Evolutionary conservation across 2,888 invertebrate species (phyloP).

Genomic region (Oligia latruncula): DNA sequence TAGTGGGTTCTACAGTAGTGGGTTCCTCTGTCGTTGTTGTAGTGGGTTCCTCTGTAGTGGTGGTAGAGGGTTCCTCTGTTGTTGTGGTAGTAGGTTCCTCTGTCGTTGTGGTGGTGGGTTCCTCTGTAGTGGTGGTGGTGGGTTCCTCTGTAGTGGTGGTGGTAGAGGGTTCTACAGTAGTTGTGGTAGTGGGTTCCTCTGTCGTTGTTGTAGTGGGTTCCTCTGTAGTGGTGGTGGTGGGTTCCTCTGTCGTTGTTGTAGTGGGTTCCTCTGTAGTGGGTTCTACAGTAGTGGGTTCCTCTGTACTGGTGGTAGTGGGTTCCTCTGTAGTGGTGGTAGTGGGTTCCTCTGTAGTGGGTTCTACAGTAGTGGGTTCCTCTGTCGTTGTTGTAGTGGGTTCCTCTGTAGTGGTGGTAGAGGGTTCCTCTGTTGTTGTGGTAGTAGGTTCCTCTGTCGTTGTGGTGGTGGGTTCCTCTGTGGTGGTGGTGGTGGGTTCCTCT

Average conservation of each 20-base stretch:
- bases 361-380: too few species aligned
- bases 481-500: background rate
- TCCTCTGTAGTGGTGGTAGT: background rate
- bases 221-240: background rate
- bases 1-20: background rate
- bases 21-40: background rate
- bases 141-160: background rate
- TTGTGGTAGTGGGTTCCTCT: conserved; percentile 9
- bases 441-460: background rate
- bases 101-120: background rate
- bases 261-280: background rate
- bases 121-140: background rate
- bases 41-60: background rate
- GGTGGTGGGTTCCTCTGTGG: background rate
- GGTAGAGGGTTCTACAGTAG: conserved; percentile 23
- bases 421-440: background rate
- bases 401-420: background rate
- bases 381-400: background rate
- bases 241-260: background rate
- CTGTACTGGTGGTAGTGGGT: background rate
- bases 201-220: background rate
- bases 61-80: conserved; percentile 16
- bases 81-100: conserved; percentile 1
- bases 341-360: background rate
- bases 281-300: too few species aligned